Evolutionary conservation across 2,113 vertebrate genomes (phyloP).

Genomic region (Mustela lutreola): DNA sequence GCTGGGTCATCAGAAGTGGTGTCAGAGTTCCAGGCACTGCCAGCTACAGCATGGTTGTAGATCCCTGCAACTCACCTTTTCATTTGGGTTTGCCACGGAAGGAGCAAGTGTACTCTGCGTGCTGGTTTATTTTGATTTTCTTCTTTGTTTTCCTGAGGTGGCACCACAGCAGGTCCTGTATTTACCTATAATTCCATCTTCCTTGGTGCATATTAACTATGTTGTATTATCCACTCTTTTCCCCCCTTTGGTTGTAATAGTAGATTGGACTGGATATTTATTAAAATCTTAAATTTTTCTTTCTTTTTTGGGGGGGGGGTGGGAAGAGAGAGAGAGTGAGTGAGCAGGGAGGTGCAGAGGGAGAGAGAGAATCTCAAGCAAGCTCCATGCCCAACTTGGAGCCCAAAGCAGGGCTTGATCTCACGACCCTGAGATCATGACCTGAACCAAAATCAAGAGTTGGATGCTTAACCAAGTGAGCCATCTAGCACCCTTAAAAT

Average conservation of each 20-base stretch:
- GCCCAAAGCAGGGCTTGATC: not conserved
- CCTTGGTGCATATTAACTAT: not conserved
- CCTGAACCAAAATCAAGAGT: not conserved
- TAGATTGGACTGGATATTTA: not conserved
- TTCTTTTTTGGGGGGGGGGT: not conserved
- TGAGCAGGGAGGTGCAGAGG: not conserved
- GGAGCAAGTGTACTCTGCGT: not conserved
- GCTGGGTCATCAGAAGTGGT: not conserved
- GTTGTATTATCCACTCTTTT: not conserved
- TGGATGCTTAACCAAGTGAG: not conserved
- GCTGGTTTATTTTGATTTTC: not conserved
- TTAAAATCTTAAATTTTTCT: not conserved
- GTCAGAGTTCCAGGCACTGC: not conserved
- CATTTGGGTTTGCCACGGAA: not conserved
- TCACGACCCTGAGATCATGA: not conserved
- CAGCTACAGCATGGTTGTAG: not conserved
- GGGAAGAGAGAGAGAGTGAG: not conserved
- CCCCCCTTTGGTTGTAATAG: not conserved
- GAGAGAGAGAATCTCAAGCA: not conserved
- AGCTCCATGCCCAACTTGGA: not conserved
- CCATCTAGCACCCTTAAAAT: not conserved
- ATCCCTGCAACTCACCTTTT: not conserved
- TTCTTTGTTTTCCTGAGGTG: not conserved
- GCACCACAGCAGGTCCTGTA: not conserved
- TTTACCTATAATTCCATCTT: not conserved